Conservation (phyloP, 2,113 vertebrate species). For the Arvicanthis niloticus region DNA sequence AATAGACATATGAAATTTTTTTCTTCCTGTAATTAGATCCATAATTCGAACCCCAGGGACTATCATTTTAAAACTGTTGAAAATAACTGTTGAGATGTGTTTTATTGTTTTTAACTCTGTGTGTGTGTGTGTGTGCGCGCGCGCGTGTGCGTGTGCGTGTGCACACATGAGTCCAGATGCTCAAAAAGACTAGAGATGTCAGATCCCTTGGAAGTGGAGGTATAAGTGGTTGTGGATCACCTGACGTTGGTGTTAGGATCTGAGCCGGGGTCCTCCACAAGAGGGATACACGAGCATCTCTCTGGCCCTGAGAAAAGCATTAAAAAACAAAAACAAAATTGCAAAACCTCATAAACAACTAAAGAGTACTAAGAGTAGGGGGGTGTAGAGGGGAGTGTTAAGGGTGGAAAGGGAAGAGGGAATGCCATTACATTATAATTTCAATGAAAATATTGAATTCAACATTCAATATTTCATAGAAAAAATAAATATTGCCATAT, state of each 20-base stretch:
- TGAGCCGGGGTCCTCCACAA: too few species aligned
- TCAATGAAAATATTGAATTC: not conserved
- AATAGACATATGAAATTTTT: not conserved
- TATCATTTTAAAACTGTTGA: conserved; percentile 2
- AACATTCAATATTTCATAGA: too few species aligned
- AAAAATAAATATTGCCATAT: not conserved
- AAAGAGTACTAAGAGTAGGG: not conserved
- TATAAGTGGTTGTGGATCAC: too few species aligned
- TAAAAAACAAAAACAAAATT: not conserved
- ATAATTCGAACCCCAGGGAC: conserved; percentile 27
- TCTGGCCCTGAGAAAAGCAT: not conserved
- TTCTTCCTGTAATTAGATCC: not conserved
- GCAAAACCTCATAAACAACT: not conserved
- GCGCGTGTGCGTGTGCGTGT: not conserved
- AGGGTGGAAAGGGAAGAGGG: too few species aligned
- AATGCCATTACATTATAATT: not conserved
- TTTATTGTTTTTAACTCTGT: not conserved
- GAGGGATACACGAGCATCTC: not conserved
- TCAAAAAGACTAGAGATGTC: not conserved
- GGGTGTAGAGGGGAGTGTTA: not conserved
- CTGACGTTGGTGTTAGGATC: not conserved
- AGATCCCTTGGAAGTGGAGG: too few species aligned
- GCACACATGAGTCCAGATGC: not conserved
- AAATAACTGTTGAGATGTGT: not conserved
- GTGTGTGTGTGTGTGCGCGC: too few species aligned